Evolutionary conservation across 2,113 vertebrate genomes (phyloP).

Genomic region (Procavia capensis): DNA sequence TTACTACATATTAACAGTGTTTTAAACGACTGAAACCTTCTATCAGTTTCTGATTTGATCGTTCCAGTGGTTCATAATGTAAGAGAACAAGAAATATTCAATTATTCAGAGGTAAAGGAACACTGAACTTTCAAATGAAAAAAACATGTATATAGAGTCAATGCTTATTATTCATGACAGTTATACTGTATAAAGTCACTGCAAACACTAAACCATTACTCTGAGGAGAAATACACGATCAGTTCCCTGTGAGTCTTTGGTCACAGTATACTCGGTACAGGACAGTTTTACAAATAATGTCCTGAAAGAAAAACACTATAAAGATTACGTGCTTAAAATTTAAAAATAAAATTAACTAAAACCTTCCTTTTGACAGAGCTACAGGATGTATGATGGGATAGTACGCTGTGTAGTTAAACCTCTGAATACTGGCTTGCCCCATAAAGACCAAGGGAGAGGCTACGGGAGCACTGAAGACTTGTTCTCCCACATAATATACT

Average conservation of each 20-base stretch:
- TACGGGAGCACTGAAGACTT: too few relatives aligned
- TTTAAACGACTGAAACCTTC: slow-evolving; percentile 13
- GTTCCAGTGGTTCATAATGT: neutral
- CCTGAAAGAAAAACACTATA: neutral
- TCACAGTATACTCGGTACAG: neutral
- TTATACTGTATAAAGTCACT: neutral
- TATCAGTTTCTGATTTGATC: neutral
- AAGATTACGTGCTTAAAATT: neutral
- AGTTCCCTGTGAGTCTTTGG: neutral
- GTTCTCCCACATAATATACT: too few relatives aligned
- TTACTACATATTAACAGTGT: neutral
- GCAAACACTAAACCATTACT: neutral
- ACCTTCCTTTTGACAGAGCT: too few relatives aligned
- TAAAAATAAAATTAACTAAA: neutral
- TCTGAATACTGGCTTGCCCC: too few relatives aligned
- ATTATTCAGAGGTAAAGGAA: neutral
- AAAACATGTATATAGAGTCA: neutral
- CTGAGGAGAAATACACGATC: neutral
- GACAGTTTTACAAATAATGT: neutral
- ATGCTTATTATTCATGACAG: neutral
- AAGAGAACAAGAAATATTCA: neutral
- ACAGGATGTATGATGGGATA: too few relatives aligned
- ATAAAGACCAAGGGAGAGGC: too few relatives aligned
- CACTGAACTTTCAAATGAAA: neutral
- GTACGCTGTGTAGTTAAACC: too few relatives aligned